A percentile compares a stretch with the other conserved stretches of the same genome.
Conservation (phyloP, 1,140 invertebrate genomes). For the Argopecten irradians region DNA sequence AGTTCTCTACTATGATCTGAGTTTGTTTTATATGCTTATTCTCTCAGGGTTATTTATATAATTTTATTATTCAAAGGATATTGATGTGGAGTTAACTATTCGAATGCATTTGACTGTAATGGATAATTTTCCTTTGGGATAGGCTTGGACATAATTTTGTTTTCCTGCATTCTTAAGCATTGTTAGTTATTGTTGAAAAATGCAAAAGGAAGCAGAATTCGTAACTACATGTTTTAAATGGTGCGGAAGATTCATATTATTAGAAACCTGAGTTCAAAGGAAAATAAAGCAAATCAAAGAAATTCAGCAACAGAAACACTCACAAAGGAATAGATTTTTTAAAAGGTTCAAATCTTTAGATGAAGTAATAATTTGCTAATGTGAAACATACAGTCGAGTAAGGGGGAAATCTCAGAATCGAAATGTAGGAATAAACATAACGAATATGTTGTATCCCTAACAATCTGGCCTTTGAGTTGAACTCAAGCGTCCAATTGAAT, state of each 20-base stretch:
- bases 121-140: background rate
- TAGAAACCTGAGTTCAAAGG: background rate
- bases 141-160: background rate
- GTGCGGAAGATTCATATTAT: background rate
- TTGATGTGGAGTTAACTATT: background rate
- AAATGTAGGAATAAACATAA: background rate
- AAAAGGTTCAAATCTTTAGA: slow-evolving; percentile 10
- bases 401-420: background rate
- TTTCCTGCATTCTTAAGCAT: background rate
- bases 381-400: background rate
- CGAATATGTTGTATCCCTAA: background rate
- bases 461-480: background rate
- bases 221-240: slow-evolving; percentile 23
- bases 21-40: too few relatives aligned
- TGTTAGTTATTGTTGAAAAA: background rate
- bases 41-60: too few relatives aligned
- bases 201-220: background rate
- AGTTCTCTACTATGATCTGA: too few relatives aligned
- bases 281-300: background rate
- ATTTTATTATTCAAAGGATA: background rate
- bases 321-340: background rate
- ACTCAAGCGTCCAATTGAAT: slow-evolving; percentile 17
- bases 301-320: background rate
- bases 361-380: slow-evolving; percentile 23
- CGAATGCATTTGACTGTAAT: background rate